Evolutionary conservation across 2,797 vertebrate genomes (phyloP).

Genomic region (Fistularia commersonii): DNA sequence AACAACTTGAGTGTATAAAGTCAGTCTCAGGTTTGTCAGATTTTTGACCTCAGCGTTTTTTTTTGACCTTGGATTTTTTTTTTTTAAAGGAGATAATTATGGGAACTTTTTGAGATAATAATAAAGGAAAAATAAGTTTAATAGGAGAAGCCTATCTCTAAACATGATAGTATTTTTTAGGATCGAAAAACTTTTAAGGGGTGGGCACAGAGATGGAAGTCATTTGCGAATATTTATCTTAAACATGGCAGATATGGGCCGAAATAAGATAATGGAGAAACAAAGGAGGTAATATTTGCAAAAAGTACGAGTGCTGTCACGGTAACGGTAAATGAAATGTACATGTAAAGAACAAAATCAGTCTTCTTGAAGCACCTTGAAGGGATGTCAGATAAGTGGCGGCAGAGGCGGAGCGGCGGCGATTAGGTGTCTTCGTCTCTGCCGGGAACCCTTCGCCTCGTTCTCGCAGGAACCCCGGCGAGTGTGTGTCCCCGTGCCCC

Average conservation of each 20-base stretch:
- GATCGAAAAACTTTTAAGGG: too few species aligned
- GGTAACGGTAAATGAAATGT: constrained; percentile 11
- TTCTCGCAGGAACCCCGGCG: constrained; percentile 38
- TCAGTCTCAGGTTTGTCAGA: too few species aligned
- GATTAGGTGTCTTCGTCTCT: constrained; percentile 29
- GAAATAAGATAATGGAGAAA: constrained; percentile 4
- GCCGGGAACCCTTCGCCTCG: constrained; percentile 12
- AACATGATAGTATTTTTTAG: too few species aligned
- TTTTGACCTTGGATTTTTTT: too few species aligned
- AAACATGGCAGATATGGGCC: constrained; percentile 16
- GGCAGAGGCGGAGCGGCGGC: constrained; percentile 15
- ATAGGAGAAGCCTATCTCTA: too few species aligned
- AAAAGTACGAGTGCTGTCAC: constrained; percentile 10
- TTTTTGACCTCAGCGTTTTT: too few species aligned
- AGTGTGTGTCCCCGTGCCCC: constrained; percentile 44
- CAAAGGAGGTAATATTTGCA: constrained; percentile 6
- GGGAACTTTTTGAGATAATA: too few species aligned
- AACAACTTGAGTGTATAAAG: too few species aligned
- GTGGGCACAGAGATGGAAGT: too few species aligned
- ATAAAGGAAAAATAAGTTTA: too few species aligned
- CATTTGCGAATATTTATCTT: too few species aligned
- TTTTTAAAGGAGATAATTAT: too few species aligned
- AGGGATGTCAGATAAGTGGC: constrained; percentile 39
- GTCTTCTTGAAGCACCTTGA: constrained; percentile 11
- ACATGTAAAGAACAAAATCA: neutral